A percentile compares a stretch with the other conserved stretches of the same genome.
phyloP scores from a whole-genome alignment of 2,888 invertebrate species.

The Drosophila recens region DNA sequence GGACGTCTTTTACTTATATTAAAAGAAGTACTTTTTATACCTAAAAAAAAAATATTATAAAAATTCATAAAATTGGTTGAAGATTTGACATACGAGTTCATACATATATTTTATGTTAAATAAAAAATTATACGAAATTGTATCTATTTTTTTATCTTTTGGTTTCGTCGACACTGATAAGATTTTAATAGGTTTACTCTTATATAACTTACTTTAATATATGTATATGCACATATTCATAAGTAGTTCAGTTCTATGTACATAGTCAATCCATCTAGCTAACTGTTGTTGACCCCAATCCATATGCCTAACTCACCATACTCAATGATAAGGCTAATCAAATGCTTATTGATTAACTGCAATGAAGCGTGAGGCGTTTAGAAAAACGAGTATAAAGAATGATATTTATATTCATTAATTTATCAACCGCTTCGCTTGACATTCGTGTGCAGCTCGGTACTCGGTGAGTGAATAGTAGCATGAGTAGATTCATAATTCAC shows the following conservation, averaged over 20 bases:
- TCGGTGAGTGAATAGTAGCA: slow-evolving; percentile 3
- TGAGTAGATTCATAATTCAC: slow-evolving; percentile 16
- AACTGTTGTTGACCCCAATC: slow-evolving; percentile 23
- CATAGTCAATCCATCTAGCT: slow-evolving; percentile 7
- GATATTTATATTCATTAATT: slow-evolving; percentile 22
- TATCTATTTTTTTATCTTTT: slow-evolving; percentile 1
- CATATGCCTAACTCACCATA: slow-evolving; percentile 12
- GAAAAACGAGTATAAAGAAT: slow-evolving; percentile 3
- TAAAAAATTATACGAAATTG: background rate
- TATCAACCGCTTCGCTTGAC: slow-evolving; percentile 31
- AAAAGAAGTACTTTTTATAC: too few species aligned
- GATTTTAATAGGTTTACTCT: background rate
- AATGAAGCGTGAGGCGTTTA: slow-evolving; percentile 4
- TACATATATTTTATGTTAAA: background rate
- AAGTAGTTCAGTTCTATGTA: slow-evolving; percentile 1
- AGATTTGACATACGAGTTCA: background rate
- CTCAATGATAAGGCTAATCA: slow-evolving; percentile 39
- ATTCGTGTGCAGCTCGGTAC: background rate
- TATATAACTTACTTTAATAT: background rate
- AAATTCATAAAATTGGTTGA: background rate
- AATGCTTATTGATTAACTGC: slow-evolving; percentile 44
- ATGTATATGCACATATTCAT: background rate
- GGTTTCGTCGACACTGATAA: slow-evolving; percentile 9
- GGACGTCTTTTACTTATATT: background rate
- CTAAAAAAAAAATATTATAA: background rate